Evolutionary conservation across 2,888 invertebrate species (phyloP).

Genomic region (Melanostoma mellinum): DNA sequence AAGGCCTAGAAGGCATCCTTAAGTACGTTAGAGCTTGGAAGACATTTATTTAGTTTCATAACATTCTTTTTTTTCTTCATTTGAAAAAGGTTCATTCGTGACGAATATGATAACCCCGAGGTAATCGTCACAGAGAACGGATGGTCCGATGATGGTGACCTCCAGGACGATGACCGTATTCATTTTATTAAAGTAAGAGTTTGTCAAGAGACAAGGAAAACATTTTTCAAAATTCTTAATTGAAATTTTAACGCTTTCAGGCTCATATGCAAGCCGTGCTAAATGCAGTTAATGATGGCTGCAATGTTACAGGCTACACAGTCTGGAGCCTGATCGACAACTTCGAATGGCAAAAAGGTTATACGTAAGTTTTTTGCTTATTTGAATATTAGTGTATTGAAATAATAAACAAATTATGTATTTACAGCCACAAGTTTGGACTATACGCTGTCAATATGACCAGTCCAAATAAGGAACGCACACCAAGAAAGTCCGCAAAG

Average conservation of each 20-base stretch:
- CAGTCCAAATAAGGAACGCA: constrained; percentile 84
- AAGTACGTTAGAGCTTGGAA: constrained; percentile 65
- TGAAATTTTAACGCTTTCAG: constrained; percentile 78
- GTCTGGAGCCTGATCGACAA: constrained; percentile 78
- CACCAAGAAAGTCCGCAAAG: constrained; percentile 85
- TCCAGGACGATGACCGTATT: constrained; percentile 79
- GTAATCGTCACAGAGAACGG: constrained; percentile 86
- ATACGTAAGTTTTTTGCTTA: constrained; percentile 74
- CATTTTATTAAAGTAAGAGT: constrained; percentile 74
- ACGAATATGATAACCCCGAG: constrained; percentile 83
- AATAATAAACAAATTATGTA: neutral
- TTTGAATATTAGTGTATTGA: neutral
- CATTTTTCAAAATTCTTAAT: neutral
- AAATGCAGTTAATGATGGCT: constrained; percentile 75
- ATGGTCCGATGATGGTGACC: constrained; percentile 78
- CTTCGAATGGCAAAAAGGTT: constrained; percentile 78
- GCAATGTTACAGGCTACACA: constrained; percentile 76
- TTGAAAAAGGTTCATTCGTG: constrained; percentile 82
- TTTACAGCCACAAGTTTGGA: constrained; percentile 86
- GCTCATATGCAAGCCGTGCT: constrained; percentile 76
- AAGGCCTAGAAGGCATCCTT: constrained; percentile 70
- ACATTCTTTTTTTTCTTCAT: neutral
- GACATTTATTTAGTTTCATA: constrained; percentile 43
- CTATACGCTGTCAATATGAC: constrained; percentile 86
- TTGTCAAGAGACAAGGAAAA: neutral